Evolutionary conservation across 2,113 vertebrate genomes (phyloP).

Genomic region (Crotalus horridus): DNA sequence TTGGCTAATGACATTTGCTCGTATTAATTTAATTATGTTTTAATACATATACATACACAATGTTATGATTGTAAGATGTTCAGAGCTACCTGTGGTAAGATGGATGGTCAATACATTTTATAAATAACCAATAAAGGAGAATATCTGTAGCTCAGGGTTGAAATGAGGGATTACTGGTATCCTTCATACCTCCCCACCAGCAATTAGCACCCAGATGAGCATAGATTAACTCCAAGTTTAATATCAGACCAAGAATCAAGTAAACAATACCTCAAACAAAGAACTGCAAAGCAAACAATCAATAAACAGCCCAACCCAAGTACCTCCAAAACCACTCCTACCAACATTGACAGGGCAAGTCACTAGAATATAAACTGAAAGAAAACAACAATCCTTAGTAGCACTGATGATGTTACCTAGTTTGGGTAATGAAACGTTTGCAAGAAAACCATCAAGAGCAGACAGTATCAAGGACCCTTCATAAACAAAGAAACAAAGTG

Average conservation of each 20-base stretch:
- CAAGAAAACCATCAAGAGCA: neutral
- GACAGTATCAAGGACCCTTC: neutral
- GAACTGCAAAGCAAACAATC: neutral
- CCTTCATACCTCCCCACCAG: neutral
- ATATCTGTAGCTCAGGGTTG: neutral
- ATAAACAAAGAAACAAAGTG: neutral
- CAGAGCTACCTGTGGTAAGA: neutral
- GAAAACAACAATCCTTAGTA: neutral
- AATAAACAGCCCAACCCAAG: neutral
- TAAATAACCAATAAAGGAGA: neutral
- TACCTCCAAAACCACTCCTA: neutral
- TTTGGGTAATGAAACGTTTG: neutral
- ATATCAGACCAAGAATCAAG: neutral
- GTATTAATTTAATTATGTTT: neutral
- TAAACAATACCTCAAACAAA: neutral
- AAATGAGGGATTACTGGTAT: neutral
- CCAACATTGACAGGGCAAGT: neutral
- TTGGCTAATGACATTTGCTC: neutral
- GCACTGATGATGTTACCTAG: neutral
- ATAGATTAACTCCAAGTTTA: neutral
- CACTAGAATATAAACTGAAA: neutral
- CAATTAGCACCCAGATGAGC: neutral
- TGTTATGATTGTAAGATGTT: neutral
- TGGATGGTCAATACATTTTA: neutral
- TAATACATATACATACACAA: neutral